Conservation (phyloP, 2,797 vertebrate genomes). For the Ammospiza maritima region DNA sequence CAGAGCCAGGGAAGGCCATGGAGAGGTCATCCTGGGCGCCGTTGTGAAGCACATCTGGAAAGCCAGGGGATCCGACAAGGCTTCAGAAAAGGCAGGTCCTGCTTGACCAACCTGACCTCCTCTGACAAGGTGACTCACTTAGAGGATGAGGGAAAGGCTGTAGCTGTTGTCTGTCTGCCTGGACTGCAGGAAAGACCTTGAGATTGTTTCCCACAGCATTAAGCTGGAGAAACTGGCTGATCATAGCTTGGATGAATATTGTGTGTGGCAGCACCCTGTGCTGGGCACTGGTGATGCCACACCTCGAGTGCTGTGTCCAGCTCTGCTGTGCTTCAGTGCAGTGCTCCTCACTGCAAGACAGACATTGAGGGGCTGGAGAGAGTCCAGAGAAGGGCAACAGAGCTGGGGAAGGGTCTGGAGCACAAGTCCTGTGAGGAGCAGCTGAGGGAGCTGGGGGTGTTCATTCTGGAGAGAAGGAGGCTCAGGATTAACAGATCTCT, state of each 20-base stretch:
- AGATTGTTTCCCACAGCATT: not conserved
- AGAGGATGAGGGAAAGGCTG: not conserved
- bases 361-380: rapidly evolving
- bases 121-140: not conserved
- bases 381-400: not conserved
- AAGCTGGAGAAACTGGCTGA: not conserved
- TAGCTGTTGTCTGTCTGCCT: not conserved
- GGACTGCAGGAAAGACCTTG: not conserved
- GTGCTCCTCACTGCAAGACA: rapidly evolving
- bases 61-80: not conserved
- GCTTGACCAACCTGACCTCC: not conserved
- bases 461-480: not conserved
- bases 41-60: not conserved
- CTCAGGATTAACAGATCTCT: not conserved
- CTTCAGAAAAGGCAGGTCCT: not conserved
- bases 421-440: not conserved
- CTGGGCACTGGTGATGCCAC: not conserved
- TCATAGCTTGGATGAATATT: not conserved
- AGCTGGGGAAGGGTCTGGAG: not conserved
- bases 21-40: not conserved
- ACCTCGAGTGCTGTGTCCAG: rapidly evolving
- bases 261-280: rapidly evolving
- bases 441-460: not conserved
- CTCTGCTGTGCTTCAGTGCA: too few relatives aligned
- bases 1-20: not conserved